Base-by-base conservation (phyloP, 2,797 vertebrate genomes). In the Hybognathus amarus region DNA sequence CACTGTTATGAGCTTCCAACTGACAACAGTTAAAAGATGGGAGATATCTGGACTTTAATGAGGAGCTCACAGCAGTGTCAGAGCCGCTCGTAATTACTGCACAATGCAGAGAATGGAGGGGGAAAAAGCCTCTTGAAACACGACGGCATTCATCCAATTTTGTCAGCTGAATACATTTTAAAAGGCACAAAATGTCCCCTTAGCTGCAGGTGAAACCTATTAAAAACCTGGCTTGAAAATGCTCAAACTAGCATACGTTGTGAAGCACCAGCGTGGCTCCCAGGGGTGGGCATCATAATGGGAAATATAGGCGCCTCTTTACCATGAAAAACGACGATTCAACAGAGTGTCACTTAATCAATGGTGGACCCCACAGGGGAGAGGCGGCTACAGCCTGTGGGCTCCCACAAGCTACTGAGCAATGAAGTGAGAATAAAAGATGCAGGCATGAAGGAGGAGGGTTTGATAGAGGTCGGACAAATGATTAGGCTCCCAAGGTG, bases 331-430 rank as follows among this genome's bases (percentile, higher is more conserved):
- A 95, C 67, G 83, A 86, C 89, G 76, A 68, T 47, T 69, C 80
- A 88, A 89, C 88, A 83, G 40, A 12, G 73, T 91, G 91, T 93
- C 93, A 92, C 89, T 94, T 93, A 92, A 94, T 95, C 93, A 95
- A 92, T 92, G 88, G 83, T 88, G 89, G 90, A 85, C 83, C 89
- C 90, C 90, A 56, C 82, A 2, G 71, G 81, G 85, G 73, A 87
- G 75, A 73, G 50, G 38, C 42, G 15, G 77, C 80, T 45, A 47
- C 61, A 61, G 76, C 89, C 91, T 75, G 81, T 42, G 38, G 91
- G 86, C 84, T 68, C 9, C 18, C 15, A 12, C 64, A 11, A 85
- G 88, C 90, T 87, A 90, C 61, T 56, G 83, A 85, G 90, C 91
- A 84, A 64, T 85, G 91, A 91, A 89, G 85, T 74, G 20, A 42